Percentiles rank a stretch among this genome's conserved stretches.
Evolutionary conservation across 2,888 invertebrate genomes (phyloP).

Genomic region (Tachina fera): DNA sequence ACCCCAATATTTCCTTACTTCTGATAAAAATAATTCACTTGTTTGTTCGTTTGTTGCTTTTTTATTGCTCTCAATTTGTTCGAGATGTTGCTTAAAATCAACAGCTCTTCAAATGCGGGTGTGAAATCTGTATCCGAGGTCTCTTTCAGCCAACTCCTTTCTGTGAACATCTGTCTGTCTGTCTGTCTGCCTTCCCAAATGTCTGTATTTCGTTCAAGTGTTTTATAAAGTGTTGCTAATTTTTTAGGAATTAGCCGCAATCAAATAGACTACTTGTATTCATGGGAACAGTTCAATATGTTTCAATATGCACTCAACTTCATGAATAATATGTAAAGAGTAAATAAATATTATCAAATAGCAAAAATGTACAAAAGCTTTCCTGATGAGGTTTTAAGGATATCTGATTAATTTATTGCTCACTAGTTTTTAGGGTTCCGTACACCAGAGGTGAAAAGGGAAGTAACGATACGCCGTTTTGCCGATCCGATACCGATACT

Average conservation of each 20-base stretch:
- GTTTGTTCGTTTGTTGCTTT: constrained; percentile 51
- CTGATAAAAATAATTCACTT: constrained; percentile 45
- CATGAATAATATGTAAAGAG: too few species aligned
- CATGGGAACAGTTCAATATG: constrained; percentile 33
- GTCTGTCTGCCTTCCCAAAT: background rate
- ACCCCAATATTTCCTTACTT: background rate
- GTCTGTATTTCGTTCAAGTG: constrained; percentile 43
- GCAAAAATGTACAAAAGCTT: too few species aligned
- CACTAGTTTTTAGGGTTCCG: too few species aligned
- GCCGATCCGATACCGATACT: too few species aligned
- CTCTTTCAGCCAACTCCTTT: background rate
- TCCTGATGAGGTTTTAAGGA: too few species aligned
- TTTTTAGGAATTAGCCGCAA: constrained; percentile 50
- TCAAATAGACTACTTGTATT: constrained; percentile 21
- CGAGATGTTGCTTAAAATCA: constrained; percentile 65
- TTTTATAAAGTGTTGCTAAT: constrained; percentile 65
- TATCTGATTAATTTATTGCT: too few species aligned
- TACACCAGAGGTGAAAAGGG: too few species aligned
- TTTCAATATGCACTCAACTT: too few species aligned
- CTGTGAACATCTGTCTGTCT: too few species aligned
- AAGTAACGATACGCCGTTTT: too few species aligned
- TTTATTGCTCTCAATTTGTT: constrained; percentile 71
- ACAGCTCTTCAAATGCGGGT: constrained; percentile 71
- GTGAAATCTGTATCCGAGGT: constrained; percentile 56
- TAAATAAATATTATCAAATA: too few species aligned